Evolutionary conservation across 2,113 vertebrate genomes (phyloP).

Genomic region (Patagioenas fasciata): DNA sequence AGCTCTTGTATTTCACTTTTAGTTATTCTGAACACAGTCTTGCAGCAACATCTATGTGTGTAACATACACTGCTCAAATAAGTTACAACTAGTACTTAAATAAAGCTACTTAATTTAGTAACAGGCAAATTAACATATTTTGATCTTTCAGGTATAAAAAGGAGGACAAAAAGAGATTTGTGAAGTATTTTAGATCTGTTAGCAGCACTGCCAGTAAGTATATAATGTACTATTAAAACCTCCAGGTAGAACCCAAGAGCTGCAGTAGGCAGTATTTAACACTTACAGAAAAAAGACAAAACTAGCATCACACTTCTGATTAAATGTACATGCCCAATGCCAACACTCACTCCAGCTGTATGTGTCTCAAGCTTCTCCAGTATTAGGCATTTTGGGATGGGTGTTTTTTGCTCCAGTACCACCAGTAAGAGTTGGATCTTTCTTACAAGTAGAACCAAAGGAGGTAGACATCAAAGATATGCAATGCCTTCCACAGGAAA

Average conservation of each 20-base stretch:
- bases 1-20: not conserved
- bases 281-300: not conserved
- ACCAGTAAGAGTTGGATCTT: not conserved
- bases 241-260: not conserved
- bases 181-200: not conserved
- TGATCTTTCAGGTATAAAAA: not conserved
- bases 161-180: not conserved
- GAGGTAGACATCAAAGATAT: not conserved
- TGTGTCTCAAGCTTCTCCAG: not conserved
- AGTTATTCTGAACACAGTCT: accelerated
- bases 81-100: not conserved
- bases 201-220: not conserved
- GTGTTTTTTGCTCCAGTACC: not conserved
- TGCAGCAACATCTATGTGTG: accelerated
- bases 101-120: accelerated
- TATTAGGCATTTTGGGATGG: not conserved
- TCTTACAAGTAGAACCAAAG: not conserved
- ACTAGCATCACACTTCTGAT: not conserved
- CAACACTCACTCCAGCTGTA: accelerated
- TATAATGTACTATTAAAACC: not conserved
- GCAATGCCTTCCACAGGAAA: not conserved
- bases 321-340: not conserved
- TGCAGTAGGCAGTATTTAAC: not conserved
- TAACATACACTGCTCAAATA: accelerated
- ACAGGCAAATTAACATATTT: accelerated